Evolutionary conservation across 1,140 invertebrate species (phyloP).

Genomic region (Euschistus heros): DNA sequence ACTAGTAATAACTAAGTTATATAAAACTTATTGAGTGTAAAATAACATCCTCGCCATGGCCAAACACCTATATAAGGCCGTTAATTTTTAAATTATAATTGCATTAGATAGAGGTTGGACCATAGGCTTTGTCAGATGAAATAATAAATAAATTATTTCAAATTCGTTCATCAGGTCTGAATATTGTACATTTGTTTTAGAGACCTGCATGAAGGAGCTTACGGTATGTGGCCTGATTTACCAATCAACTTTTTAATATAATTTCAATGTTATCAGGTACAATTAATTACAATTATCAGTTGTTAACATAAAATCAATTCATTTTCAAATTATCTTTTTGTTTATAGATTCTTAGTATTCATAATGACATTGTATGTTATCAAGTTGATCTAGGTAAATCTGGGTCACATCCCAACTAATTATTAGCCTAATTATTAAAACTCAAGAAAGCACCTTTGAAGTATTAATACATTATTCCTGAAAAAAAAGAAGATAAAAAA

Average conservation of each 20-base stretch:
- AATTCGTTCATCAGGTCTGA: not conserved
- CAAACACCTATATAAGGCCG: constrained; percentile 13
- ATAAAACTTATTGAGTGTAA: constrained; percentile 5
- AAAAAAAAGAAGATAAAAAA: not conserved
- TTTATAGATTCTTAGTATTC: not conserved
- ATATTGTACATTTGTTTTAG: not conserved
- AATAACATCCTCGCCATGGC: not conserved
- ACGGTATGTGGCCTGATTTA: constrained; percentile 10
- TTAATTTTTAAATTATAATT: not conserved
- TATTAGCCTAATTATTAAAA: not conserved
- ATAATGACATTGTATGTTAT: not conserved
- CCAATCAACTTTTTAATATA: constrained; percentile 6
- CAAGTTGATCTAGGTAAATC: constrained; percentile 12
- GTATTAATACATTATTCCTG: not conserved
- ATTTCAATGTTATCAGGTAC: not conserved
- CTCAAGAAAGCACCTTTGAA: constrained; percentile 4
- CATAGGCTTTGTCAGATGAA: not conserved
- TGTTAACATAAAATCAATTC: not conserved
- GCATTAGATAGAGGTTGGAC: constrained; percentile 13
- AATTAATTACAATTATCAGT: not conserved
- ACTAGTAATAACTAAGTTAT: constrained; percentile 4
- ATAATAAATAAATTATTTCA: constrained; percentile 5
- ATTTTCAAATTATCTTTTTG: not conserved
- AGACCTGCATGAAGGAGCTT: not conserved
- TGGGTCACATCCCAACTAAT: not conserved